phyloP scores from a whole-genome alignment of 2,888 invertebrate species.

The Agriopis aurantiaria region DNA sequence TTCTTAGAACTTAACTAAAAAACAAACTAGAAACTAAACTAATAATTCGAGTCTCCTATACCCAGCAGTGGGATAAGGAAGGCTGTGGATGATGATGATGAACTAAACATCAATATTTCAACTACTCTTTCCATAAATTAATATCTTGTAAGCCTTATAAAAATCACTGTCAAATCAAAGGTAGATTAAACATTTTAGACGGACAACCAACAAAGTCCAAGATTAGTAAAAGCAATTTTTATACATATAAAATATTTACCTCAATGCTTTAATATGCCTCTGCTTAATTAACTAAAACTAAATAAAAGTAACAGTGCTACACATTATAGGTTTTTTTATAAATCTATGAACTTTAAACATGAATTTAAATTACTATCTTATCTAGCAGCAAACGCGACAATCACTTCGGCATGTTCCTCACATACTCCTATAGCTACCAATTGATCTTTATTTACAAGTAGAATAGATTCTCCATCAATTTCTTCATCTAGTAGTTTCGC shows the following conservation, averaged over 20 bases:
- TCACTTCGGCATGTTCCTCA: constrained; percentile 69
- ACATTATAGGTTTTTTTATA: too few species aligned
- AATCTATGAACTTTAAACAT: not conserved
- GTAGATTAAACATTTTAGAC: not conserved
- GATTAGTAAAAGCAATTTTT: not conserved
- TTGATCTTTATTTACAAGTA: constrained; percentile 71
- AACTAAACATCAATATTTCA: not conserved
- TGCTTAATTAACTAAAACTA: not conserved
- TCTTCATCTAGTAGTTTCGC: constrained; percentile 73
- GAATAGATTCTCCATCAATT: constrained; percentile 76
- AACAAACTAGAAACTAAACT: not conserved
- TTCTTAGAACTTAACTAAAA: not conserved
- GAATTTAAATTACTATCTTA: not conserved
- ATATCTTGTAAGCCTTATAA: not conserved
- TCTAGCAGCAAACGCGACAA: constrained; percentile 62
- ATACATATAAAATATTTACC: not conserved
- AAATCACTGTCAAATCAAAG: too few species aligned
- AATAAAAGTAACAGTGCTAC: too few species aligned
- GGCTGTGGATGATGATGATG: too few species aligned
- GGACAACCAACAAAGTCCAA: not conserved
- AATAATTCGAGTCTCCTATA: not conserved
- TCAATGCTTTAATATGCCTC: too few species aligned
- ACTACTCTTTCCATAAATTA: not conserved
- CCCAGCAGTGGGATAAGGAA: too few species aligned
- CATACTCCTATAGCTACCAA: constrained; percentile 69